Conservation (phyloP, 2,113 vertebrate species). For the Gallinago jamesoni region DNA sequence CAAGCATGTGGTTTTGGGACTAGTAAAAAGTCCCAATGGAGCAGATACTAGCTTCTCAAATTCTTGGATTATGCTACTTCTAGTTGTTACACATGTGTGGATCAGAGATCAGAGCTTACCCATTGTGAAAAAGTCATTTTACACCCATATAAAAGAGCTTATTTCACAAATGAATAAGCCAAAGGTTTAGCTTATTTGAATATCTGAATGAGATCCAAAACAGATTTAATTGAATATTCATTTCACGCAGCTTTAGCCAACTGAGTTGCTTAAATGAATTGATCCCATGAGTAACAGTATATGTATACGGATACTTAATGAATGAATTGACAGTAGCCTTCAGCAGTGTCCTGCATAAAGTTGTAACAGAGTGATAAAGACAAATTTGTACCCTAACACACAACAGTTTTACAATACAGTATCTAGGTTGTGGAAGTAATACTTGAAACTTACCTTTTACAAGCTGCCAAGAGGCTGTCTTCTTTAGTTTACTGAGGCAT, state of each 20-base stretch:
- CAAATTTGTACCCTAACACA: not conserved
- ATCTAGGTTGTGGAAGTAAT: not conserved
- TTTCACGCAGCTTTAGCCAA: not conserved
- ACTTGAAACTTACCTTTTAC: not conserved
- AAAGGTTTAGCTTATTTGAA: conserved; percentile 59
- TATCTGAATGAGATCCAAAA: conserved; percentile 50
- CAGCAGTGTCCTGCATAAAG: not conserved
- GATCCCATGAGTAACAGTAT: not conserved
- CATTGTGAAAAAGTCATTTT: conserved; percentile 54
- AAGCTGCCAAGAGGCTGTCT: not conserved
- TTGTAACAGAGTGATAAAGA: not conserved
- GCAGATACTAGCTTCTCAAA: not conserved
- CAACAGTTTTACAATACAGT: not conserved
- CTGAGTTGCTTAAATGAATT: conserved; percentile 29
- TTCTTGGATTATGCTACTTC: conserved; percentile 28
- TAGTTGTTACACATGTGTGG: conserved; percentile 28
- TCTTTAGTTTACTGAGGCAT: not conserved
- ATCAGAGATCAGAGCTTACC: conserved; percentile 47
- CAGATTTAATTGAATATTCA: conserved; percentile 52
- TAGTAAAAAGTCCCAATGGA: conserved; percentile 1
- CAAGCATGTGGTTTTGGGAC: conserved; percentile 11
- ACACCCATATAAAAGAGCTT: conserved; percentile 48
- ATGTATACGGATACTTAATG: not conserved
- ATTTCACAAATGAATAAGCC: conserved; percentile 66
- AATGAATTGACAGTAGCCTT: not conserved